Conservation (phyloP, 2,797 vertebrate genomes). For the Poecilia gillii region DNA sequence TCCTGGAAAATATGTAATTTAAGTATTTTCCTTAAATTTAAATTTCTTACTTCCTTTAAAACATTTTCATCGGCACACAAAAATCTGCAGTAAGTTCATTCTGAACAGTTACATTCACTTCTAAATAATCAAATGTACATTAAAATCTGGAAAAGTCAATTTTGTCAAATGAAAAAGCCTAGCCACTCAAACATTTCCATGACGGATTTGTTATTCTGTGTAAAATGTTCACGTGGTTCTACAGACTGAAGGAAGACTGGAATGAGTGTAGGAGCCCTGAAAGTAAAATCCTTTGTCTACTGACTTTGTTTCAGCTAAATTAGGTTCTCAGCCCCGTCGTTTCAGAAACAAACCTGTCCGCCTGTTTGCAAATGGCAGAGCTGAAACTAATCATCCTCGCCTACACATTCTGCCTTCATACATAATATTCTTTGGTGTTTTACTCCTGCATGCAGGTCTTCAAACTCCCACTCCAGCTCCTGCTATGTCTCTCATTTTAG, state of each 20-base stretch:
- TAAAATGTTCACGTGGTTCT: background rate
- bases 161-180: background rate
- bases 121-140: background rate
- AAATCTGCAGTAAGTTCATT: background rate
- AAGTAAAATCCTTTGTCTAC: constrained; percentile 43
- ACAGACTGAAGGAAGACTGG: background rate
- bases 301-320: constrained; percentile 55
- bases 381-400: constrained; percentile 65
- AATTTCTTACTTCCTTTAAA: background rate
- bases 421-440: constrained; percentile 14
- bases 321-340: constrained; percentile 49
- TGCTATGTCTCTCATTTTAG: constrained; percentile 9
- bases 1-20: background rate
- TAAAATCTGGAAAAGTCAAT: background rate
- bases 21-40: background rate
- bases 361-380: constrained; percentile 65
- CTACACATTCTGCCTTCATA: constrained; percentile 43
- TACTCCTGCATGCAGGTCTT: constrained; percentile 29
- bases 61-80: background rate
- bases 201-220: background rate
- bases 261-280: constrained; percentile 2
- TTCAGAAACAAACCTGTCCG: constrained; percentile 63
- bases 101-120: background rate
- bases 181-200: background rate
- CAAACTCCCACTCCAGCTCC: constrained; percentile 45